phyloP scores from a whole-genome alignment of 2,797 vertebrate species.

The Thripadectes ignobilis region DNA sequence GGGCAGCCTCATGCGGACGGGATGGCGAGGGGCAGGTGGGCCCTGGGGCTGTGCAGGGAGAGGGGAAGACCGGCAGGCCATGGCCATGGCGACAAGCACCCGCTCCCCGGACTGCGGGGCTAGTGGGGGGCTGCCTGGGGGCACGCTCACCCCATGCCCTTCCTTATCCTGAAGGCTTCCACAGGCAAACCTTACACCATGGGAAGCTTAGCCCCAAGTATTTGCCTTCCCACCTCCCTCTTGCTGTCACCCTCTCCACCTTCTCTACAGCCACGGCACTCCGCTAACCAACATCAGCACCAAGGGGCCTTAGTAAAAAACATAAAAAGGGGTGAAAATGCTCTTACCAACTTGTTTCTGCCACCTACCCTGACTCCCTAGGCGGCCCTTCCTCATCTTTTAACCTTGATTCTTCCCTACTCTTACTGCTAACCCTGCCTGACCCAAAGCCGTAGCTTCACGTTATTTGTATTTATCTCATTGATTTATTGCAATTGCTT shows the following conservation, averaged over 20 bases:
- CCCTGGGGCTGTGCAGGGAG: background rate
- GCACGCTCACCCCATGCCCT: fast-evolving
- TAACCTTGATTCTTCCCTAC: background rate
- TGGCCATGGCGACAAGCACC: background rate
- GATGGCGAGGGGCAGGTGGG: background rate
- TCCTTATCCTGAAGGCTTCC: background rate
- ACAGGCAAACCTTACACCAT: fast-evolving
- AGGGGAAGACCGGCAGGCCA: background rate
- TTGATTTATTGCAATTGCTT: background rate
- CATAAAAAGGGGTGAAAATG: fast-evolving
- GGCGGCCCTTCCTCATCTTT: background rate
- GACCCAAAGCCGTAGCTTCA: fast-evolving
- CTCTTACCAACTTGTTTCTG: background rate
- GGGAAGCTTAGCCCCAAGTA: background rate
- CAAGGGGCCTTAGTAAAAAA: fast-evolving
- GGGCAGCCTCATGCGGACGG: fast-evolving
- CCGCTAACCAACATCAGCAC: background rate
- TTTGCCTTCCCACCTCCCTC: fast-evolving
- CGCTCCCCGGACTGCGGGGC: fast-evolving
- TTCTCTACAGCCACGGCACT: fast-evolving
- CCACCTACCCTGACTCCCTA: too few relatives aligned
- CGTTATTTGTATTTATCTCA: background rate
- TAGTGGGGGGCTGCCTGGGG: too few relatives aligned
- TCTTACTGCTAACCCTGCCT: background rate
- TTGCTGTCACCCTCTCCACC: background rate